Evolutionary conservation across 1,140 invertebrate species (phyloP).

Genomic region (Drosophila tsacasi): DNA sequence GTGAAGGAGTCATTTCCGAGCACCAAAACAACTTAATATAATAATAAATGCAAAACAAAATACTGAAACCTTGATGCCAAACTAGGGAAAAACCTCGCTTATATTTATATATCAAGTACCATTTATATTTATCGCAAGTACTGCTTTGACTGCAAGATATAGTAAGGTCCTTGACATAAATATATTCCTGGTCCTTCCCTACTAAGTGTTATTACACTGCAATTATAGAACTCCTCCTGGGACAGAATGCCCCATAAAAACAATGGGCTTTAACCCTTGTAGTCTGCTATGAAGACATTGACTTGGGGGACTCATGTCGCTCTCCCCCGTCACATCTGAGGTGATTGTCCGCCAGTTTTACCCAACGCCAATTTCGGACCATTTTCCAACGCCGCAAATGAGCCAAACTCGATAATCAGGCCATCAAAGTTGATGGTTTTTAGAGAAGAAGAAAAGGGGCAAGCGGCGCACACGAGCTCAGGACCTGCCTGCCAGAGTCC

Average conservation of each 20-base stretch:
- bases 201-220: slow-evolving; percentile 3
- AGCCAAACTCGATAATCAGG: slow-evolving; percentile 74
- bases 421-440: slow-evolving; percentile 71
- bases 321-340: background rate
- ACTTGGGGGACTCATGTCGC: background rate
- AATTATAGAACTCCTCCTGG: slow-evolving; percentile 4
- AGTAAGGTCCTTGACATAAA: background rate
- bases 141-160: too few species aligned
- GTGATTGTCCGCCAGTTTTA: slow-evolving; percentile 30
- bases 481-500: slow-evolving; percentile 1
- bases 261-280: background rate
- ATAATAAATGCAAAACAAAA: too few species aligned
- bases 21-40: too few species aligned
- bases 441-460: slow-evolving; percentile 15
- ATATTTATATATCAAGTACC: background rate
- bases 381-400: slow-evolving; percentile 56
- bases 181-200: too few species aligned
- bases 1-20: too few species aligned
- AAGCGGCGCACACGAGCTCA: slow-evolving; percentile 8
- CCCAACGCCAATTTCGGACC: slow-evolving; percentile 23
- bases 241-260: background rate
- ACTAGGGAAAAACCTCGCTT: background rate
- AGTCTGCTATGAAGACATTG: background rate
- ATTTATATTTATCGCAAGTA: background rate
- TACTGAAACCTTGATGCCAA: background rate